Base-by-base conservation (phyloP, 1,140 invertebrate genomes). In the Zaprionus ornatus region DNA sequence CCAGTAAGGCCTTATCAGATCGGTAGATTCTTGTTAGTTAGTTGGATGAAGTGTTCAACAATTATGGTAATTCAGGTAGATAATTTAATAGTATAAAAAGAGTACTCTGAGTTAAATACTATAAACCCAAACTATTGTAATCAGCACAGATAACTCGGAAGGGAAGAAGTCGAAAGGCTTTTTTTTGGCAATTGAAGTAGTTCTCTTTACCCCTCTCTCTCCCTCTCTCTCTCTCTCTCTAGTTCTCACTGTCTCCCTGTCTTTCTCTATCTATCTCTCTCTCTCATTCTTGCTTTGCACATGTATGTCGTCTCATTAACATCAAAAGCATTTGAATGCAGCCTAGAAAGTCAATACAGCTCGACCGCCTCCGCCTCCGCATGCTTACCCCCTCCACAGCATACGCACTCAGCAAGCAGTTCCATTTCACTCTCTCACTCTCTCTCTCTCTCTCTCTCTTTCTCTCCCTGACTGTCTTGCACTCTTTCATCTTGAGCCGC, bases 281-380 rank as follows among this genome's bases (percentile, higher is more conserved):
- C 9, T 29, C 0, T n/a, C 13, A 32, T 13, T n/a, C 10, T 29
- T 55, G 6, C 21, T 54, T 10, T 17, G 37, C 21, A 17, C n/a
- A 56, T 29, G 23, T 54, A 48, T 64, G 52, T 63, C 59, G 61
- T 65, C 67, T 76, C 68, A 71, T 76, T 76, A 71, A 71, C 67
- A 75, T 70, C 52, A 75, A 65, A 63, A 52, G 29, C 72, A 59
- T 74, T 70, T 48, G 59, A 25, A 42, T 75, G 67, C 73, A 71
- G 67, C 40, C 67, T 71, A 75, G 67, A 75, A 75, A 75, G 50
- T 74, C 52, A 62, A 25, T 35, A 40, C 40, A 45, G 7, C 40
- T 45, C 40, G 40, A 45, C 40, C n/a, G 40, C 7, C 40, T 9
- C 19, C n/a, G n/a, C 27, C 57, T 19, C 13, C 32, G 10, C 54